These are phyloP conservation scores for Vannuccia rotundouncinata DNA, from an alignment of 2,888 invertebrate genomes.

Conservation along the genomic window DNA sequence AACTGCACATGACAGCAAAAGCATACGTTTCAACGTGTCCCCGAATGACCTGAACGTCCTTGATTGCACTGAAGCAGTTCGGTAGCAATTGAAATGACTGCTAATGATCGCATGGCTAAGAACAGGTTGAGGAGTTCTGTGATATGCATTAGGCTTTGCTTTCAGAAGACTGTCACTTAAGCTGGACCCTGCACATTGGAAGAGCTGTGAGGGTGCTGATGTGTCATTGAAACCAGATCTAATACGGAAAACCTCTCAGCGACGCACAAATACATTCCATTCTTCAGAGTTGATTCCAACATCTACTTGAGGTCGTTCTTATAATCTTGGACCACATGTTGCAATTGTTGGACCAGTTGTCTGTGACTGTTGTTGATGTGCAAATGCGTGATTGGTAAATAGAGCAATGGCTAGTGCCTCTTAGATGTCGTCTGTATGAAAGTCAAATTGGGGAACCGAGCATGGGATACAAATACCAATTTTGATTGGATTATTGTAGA, in stretches of 20 bases:
- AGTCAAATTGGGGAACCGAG: background rate
- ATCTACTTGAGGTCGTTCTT: background rate
- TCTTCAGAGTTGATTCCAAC: conserved; percentile 15
- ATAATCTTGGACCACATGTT: background rate
- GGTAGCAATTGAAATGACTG: too few species aligned
- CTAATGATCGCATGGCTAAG: too few species aligned
- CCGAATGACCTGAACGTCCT: too few species aligned
- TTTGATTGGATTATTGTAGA: background rate
- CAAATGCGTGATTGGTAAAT: background rate
- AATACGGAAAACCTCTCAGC: conserved; percentile 30
- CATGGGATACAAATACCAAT: background rate
- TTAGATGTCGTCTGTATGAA: background rate
- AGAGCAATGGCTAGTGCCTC: background rate
- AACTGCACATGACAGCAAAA: too few species aligned
- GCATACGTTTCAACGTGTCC: too few species aligned
- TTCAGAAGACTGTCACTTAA: too few species aligned
- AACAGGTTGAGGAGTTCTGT: too few species aligned
- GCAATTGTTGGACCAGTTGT: background rate
- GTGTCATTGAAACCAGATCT: conserved; percentile 11
- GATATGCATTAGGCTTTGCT: too few species aligned
- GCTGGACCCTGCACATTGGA: background rate
- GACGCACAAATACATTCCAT: conserved; percentile 31
- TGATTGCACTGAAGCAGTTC: too few species aligned
- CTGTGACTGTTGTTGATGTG: background rate
- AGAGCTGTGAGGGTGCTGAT: conserved; percentile 31